These are phyloP conservation scores for Strix aluco DNA, from an alignment of 2,113 vertebrate genomes.

Conservation along the genomic window DNA sequence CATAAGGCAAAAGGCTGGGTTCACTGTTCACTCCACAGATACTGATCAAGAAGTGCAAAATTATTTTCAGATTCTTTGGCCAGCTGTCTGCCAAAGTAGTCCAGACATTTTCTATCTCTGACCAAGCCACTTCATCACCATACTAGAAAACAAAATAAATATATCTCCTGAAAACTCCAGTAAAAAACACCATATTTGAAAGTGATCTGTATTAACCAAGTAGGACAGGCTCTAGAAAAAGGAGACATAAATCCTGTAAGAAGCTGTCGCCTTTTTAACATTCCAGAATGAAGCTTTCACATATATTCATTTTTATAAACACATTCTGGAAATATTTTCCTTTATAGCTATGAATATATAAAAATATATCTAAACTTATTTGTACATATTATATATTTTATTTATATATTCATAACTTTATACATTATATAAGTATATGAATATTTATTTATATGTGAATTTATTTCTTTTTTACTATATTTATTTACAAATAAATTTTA, in stretches of 20 bases:
- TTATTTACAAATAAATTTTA: not conserved
- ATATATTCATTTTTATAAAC: not conserved
- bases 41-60: slow-evolving; percentile 97
- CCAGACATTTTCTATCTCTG: slow-evolving; percentile 98
- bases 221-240: not conserved
- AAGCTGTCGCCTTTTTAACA: not conserved
- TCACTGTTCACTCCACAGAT: slow-evolving; percentile 97
- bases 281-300: not conserved
- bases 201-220: not conserved
- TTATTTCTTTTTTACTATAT: not conserved
- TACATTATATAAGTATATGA: not conserved
- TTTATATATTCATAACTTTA: not conserved
- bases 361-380: not conserved
- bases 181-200: not conserved
- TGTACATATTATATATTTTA: not conserved
- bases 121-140: slow-evolving; percentile 97
- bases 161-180: not conserved
- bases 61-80: slow-evolving; percentile 98
- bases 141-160: slow-evolving; percentile 80
- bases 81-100: slow-evolving; percentile 97
- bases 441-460: not conserved
- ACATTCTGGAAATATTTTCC: not conserved
- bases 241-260: not conserved
- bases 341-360: not conserved
- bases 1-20: slow-evolving; percentile 97